phyloP scores from a whole-genome alignment of 2,113 vertebrate genomes.

The Tragulus kanchil region DNA sequence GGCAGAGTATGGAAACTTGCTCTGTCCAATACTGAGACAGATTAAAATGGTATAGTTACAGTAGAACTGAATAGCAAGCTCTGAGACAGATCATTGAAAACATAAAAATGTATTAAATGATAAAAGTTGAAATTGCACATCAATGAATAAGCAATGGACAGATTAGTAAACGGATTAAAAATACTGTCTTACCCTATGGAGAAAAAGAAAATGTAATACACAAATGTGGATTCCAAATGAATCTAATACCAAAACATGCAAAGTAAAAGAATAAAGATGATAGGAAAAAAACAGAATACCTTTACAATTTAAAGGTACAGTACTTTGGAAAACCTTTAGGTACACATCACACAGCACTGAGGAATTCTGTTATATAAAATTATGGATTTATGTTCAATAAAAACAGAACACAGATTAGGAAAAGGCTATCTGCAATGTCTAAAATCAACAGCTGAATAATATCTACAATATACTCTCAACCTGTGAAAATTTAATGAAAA shows the following conservation, averaged over 20 bases:
- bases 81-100: not conserved
- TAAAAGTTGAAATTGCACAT: not conserved
- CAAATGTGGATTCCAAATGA: not conserved
- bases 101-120: not conserved
- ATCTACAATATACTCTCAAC: constrained; percentile 18
- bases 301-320: not conserved
- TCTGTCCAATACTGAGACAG: not conserved
- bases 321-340: not conserved
- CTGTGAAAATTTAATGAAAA: constrained; percentile 28
- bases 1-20: not conserved
- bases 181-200: not conserved
- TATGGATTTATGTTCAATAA: constrained; percentile 25
- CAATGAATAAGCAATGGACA: not conserved
- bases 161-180: not conserved
- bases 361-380: not conserved
- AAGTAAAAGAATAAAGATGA: constrained; percentile 41
- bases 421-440: constrained; percentile 37
- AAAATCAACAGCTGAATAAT: not conserved
- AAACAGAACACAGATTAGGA: not conserved
- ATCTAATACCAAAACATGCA: not conserved
- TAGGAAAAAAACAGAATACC: constrained; percentile 17
- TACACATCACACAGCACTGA: not conserved
- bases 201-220: constrained; percentile 9
- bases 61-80: not conserved
- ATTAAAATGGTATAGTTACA: not conserved